These are phyloP conservation scores for human (Homo sapiens) DNA, from an alignment of 2,113 vertebrate species.

Conservation along the genomic window DNA sequence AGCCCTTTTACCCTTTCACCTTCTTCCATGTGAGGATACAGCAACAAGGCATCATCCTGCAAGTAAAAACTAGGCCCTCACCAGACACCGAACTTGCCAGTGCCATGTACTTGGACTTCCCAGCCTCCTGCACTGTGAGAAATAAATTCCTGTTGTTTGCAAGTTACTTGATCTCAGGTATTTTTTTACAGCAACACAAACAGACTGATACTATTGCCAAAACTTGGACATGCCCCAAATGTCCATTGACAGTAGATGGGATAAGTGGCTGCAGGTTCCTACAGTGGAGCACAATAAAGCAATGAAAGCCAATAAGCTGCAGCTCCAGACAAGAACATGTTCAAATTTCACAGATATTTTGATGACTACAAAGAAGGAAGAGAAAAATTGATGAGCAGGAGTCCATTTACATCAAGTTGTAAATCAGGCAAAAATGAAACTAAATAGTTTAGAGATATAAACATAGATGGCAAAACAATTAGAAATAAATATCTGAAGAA, in stretches of 20 bases:
- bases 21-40: background rate
- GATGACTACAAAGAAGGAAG: background rate
- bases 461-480: background rate
- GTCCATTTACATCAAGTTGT: background rate
- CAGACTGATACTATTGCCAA: background rate
- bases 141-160: background rate
- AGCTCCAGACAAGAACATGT: background rate
- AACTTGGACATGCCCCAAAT: background rate
- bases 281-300: background rate
- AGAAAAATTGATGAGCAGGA: background rate
- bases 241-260: rapidly evolving
- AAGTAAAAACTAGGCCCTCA: background rate
- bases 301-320: background rate
- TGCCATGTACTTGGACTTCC: background rate
- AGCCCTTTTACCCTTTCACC: background rate
- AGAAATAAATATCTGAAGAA: background rate
- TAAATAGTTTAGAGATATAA: background rate
- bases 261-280: rapidly evolving
- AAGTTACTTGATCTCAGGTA: background rate
- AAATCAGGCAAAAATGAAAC: background rate
- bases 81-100: too few species aligned
- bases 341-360: background rate
- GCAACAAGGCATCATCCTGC: background rate
- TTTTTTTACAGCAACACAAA: background rate
- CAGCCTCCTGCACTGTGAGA: background rate